Evolutionary conservation across 2,113 vertebrate genomes (phyloP).

Genomic region (Condylura cristata): DNA sequence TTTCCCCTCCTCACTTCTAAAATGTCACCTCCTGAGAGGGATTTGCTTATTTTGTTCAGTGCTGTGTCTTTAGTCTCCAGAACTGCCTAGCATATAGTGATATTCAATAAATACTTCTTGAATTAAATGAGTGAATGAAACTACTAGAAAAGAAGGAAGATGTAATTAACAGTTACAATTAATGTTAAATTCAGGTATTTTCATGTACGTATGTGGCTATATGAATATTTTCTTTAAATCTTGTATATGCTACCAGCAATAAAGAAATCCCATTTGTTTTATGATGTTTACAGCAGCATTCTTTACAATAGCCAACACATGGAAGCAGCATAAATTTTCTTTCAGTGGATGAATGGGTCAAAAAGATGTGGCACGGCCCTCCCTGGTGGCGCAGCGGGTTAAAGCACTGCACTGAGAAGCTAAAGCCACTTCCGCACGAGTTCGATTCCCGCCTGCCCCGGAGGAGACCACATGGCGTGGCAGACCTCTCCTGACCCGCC

Average conservation of each 20-base stretch:
- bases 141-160: neutral
- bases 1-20: neutral
- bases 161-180: neutral
- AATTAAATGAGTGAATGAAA: neutral
- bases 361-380: too few species aligned
- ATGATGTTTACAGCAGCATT: too few species aligned
- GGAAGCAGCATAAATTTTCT: too few species aligned
- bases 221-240: constrained; percentile 25
- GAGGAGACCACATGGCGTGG: too few species aligned
- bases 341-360: too few species aligned
- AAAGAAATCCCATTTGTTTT: too few species aligned
- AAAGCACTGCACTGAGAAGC: too few species aligned
- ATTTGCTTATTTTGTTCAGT: neutral
- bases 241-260: neutral
- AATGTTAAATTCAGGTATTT: constrained; percentile 16
- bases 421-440: too few species aligned
- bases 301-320: too few species aligned
- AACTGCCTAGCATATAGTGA: neutral
- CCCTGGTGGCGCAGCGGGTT: too few species aligned
- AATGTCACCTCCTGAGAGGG: neutral
- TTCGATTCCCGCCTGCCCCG: too few species aligned
- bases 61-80: neutral
- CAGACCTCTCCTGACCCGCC: too few species aligned
- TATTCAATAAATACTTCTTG: neutral
- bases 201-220: neutral